Evolutionary conservation across 2,797 vertebrate genomes (phyloP).

Genomic region (Ceryle rudis): DNA sequence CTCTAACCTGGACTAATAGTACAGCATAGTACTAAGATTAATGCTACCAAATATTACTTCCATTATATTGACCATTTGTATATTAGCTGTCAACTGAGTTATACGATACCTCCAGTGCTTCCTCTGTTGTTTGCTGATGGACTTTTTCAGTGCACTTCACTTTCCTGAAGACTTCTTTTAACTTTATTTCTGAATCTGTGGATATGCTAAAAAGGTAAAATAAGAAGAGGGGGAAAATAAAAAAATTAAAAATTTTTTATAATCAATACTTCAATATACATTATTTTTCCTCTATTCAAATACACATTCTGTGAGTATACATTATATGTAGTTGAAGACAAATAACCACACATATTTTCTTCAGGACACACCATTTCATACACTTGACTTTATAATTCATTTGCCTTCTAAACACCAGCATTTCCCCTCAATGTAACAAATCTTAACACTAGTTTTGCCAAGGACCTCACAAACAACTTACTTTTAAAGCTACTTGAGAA

Average conservation of each 20-base stretch:
- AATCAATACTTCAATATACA: background rate
- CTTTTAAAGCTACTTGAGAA: background rate
- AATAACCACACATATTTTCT: background rate
- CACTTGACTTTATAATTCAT: background rate
- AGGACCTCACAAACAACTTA: background rate
- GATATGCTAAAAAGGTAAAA: constrained; percentile 55
- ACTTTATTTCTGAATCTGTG: constrained; percentile 10
- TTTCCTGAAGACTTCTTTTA: constrained; percentile 43
- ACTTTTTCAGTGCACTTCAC: constrained; percentile 10
- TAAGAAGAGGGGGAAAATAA: background rate
- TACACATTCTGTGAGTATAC: background rate
- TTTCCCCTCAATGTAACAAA: background rate
- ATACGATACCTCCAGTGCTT: constrained; percentile 64
- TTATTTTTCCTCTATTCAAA: background rate
- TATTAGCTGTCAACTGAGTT: background rate
- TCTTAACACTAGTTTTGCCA: background rate
- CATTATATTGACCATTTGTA: background rate
- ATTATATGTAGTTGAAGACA: background rate
- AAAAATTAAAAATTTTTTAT: background rate
- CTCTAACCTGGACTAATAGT: background rate
- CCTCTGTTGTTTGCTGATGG: constrained; percentile 24
- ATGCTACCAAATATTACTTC: background rate
- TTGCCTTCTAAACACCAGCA: background rate
- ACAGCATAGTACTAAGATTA: background rate
- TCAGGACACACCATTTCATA: background rate